Percentiles rank a stretch among this genome's conserved stretches.
phyloP scores from a whole-genome alignment of 2,888 invertebrate genomes.

The Eristalis intricaria region DNA sequence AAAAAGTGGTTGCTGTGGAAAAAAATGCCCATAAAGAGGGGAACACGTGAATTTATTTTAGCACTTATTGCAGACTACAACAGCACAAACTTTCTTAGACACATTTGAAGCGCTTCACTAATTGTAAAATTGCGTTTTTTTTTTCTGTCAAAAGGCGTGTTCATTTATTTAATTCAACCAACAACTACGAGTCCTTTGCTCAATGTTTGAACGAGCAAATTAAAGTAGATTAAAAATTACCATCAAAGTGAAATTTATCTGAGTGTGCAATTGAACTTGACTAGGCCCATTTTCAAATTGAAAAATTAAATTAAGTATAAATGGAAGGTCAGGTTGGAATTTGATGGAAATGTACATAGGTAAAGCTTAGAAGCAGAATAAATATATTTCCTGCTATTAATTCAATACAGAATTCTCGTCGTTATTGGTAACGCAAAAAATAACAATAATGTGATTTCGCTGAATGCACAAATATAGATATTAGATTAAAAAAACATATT shows the following conservation, averaged over 20 bases:
- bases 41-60: neutral
- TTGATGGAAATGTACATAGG: neutral
- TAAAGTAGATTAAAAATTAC: neutral
- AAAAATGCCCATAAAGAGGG: neutral
- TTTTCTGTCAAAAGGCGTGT: too few species aligned
- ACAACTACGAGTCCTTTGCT: neutral
- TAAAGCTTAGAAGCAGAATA: too few species aligned
- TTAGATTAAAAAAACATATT: neutral
- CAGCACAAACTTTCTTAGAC: neutral
- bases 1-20: neutral
- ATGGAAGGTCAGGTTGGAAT: neutral
- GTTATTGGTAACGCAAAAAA: neutral
- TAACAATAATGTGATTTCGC: neutral
- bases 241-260: neutral
- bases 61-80: too few species aligned
- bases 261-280: neutral
- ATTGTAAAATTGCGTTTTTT: too few species aligned
- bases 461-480: neutral
- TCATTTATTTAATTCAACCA: neutral
- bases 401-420: neutral
- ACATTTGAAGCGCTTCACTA: neutral
- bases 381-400: neutral
- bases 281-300: neutral
- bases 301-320: neutral
- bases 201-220: neutral